Evolutionary conservation across 2,888 invertebrate species (phyloP).

Genomic region (Apodemia zela): DNA sequence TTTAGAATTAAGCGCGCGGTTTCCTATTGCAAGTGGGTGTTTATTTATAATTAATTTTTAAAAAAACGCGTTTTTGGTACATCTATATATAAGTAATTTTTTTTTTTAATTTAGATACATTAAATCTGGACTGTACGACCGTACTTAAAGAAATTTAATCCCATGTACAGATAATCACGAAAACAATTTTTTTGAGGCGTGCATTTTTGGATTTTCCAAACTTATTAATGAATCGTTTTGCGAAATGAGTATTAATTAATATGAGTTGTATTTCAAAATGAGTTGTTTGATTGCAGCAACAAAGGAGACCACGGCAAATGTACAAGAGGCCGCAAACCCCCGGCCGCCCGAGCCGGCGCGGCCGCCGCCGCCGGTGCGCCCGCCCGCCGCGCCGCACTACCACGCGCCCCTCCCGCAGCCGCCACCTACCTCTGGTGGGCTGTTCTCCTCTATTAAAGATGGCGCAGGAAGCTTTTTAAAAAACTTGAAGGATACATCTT

Average conservation of each 20-base stretch:
- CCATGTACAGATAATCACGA: too few species aligned
- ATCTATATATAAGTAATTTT: too few species aligned
- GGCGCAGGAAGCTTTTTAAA: constrained; percentile 96
- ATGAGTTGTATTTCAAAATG: neutral
- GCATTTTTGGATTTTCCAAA: too few species aligned
- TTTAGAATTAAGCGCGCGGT: too few species aligned
- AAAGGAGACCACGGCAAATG: constrained; percentile 49
- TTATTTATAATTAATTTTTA: too few species aligned
- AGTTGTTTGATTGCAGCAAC: constrained; percentile 43
- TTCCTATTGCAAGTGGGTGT: too few species aligned
- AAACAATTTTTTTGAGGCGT: too few species aligned
- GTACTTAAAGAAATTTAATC: too few species aligned
- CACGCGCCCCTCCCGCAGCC: constrained; percentile 47
- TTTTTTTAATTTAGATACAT: too few species aligned
- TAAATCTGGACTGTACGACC: too few species aligned
- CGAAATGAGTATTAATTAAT: neutral
- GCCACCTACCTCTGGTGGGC: constrained; percentile 73
- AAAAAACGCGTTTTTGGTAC: too few species aligned
- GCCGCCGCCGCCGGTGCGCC: constrained; percentile 51
- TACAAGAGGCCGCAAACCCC: constrained; percentile 50
- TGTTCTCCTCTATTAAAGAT: constrained; percentile 93
- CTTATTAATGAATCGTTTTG: too few species aligned
- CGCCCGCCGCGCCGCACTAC: constrained; percentile 55
- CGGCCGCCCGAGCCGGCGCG: constrained; percentile 61
- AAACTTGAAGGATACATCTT: constrained; percentile 96